phyloP scores from a whole-genome alignment of 1,140 invertebrate species.

The Leptinotarsa texana region DNA sequence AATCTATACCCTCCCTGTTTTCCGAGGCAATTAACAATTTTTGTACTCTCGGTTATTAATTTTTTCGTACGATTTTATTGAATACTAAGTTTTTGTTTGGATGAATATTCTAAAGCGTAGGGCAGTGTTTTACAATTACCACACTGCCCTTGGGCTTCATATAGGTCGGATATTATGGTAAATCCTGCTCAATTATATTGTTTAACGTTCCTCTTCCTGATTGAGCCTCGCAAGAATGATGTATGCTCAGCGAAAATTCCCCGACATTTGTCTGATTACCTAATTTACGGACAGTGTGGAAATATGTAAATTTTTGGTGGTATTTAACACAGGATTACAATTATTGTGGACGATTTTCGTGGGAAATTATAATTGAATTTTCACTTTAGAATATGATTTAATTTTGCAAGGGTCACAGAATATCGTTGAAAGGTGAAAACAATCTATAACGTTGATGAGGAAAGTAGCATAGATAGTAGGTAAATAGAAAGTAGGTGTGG shows the following conservation, averaged over 20 bases:
- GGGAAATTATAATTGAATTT: background rate
- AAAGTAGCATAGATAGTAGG: too few species aligned
- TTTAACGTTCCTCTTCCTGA: conserved; percentile 18
- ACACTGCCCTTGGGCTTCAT: background rate
- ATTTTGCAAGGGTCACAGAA: too few species aligned
- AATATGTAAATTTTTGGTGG: too few species aligned
- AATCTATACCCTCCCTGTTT: too few species aligned
- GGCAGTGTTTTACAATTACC: conserved; percentile 6
- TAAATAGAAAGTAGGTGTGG: too few species aligned
- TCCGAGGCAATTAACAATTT: too few species aligned
- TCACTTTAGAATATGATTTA: background rate
- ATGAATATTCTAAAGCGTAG: background rate
- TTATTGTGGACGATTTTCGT: background rate
- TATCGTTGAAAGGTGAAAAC: too few species aligned
- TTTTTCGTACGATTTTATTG: too few species aligned
- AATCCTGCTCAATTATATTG: conserved; percentile 20
- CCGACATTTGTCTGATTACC: background rate
- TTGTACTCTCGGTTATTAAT: too few species aligned
- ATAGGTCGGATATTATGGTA: background rate
- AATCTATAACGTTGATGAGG: too few species aligned
- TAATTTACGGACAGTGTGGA: background rate
- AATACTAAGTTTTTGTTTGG: background rate
- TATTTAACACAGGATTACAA: background rate
- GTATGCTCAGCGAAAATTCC: background rate
- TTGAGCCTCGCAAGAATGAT: background rate